Conservation (phyloP, 2,797 vertebrate genomes). For the Hylomyscus alleni region DNA sequence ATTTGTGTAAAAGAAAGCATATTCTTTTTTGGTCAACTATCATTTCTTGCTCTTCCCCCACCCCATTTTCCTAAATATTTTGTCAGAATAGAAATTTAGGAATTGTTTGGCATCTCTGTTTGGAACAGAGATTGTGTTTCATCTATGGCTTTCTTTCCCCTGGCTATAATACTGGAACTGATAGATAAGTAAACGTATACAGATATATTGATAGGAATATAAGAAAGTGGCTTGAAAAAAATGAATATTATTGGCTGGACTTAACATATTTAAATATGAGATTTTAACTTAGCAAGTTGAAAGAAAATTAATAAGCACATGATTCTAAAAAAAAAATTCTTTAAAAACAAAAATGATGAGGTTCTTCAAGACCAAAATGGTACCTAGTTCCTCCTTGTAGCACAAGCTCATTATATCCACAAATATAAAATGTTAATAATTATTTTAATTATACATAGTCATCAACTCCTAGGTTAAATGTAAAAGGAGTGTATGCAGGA, state of each 20-base stretch:
- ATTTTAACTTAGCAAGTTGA: constrained; percentile 22
- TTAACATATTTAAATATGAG: constrained; percentile 11
- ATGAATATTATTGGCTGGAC: background rate
- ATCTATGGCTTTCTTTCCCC: background rate
- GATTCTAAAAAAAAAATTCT: constrained; percentile 17
- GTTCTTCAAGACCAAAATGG: background rate
- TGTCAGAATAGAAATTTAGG: constrained; percentile 59
- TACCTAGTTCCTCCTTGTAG: background rate
- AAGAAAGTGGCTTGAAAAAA: constrained; percentile 39
- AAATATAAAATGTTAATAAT: background rate
- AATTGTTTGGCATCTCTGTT: background rate
- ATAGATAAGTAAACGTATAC: background rate
- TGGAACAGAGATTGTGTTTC: background rate
- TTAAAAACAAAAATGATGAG: background rate
- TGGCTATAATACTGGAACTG: background rate
- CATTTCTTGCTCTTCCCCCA: background rate
- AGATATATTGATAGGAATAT: background rate
- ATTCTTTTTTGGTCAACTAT: background rate
- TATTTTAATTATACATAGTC: constrained; percentile 3
- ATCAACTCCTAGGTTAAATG: constrained; percentile 27
- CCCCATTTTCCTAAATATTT: constrained; percentile 19
- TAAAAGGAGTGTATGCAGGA: background rate
- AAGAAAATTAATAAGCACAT: background rate
- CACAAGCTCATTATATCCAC: background rate
- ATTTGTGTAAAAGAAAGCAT: constrained; percentile 35